Percentiles rank a stretch among this genome's conserved stretches.
phyloP scores from a whole-genome alignment of 2,113 vertebrate species.

The Hemiprocne comata region DNA sequence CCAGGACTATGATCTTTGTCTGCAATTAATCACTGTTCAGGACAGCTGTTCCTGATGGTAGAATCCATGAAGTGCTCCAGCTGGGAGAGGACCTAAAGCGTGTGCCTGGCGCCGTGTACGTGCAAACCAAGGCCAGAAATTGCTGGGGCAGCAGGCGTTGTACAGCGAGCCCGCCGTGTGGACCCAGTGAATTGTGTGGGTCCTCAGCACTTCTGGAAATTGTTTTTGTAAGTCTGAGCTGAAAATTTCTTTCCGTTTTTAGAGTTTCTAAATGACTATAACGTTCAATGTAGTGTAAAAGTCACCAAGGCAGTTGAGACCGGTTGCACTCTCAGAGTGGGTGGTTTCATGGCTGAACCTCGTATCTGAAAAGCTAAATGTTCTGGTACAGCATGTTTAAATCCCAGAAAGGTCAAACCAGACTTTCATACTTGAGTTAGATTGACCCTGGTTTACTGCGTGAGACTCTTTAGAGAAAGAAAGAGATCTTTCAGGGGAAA shows the following conservation, averaged over 20 bases:
- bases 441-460: constrained; percentile 38
- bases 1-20: constrained; percentile 44
- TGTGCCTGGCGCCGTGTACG: background rate
- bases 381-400: constrained; percentile 45
- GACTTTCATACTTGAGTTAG: constrained; percentile 47
- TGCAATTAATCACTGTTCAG: constrained; percentile 52
- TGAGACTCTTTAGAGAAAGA: constrained; percentile 36
- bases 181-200: constrained; percentile 21
- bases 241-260: constrained; percentile 11
- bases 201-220: constrained; percentile 50
- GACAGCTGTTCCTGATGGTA: constrained; percentile 23
- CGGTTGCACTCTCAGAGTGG: constrained; percentile 18
- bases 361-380: constrained; percentile 28
- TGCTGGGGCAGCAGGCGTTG: constrained; percentile 42
- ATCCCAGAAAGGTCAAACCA: constrained; percentile 59
- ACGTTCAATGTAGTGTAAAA: constrained; percentile 20
- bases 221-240: constrained; percentile 48
- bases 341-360: constrained; percentile 54
- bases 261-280: constrained; percentile 52
- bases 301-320: constrained; percentile 33
- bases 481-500: constrained; percentile 42
- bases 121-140: constrained; percentile 38
- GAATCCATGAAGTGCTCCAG: constrained; percentile 26
- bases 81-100: constrained; percentile 27
- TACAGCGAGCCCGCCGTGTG: background rate